Base-by-base conservation (phyloP, 2,797 vertebrate species). In the Todus mexicanus region DNA sequence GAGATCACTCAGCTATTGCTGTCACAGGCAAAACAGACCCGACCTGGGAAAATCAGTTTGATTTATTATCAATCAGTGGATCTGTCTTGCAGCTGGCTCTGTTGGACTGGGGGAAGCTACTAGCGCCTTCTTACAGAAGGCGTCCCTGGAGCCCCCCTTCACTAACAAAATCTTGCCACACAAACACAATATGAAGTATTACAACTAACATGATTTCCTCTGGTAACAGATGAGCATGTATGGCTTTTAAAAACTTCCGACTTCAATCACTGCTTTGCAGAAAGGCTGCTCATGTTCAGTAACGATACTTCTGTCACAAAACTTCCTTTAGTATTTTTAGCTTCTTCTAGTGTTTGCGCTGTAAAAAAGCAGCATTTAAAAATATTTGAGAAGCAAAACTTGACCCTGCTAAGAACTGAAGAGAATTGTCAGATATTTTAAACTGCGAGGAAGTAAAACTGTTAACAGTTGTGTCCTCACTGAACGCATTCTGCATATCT, bases 371-470 rank as follows among this genome's bases (percentile, higher is more conserved):
- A 94, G 75, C 43, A 42, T 92, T 94, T 56, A 48, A 84, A 91
- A 92, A 88, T 88, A 76, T 81, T 91, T 90, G 80, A 86, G 85
- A 84, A 84, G 85, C 54, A 70, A 70, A 90, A 82, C 48, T 81
- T 86, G 92, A 94, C 89, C 91, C 83, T 83, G 87, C 77, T 92
- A 93, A 76, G 74, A 92, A 45, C 68, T 59, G 73, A 88, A 79
- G 73, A 70, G 84, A 88, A 86, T 83, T 79, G 79, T 86, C 70
- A 91, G 83, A 40, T 84, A 64, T 69, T 94, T 94, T 60, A 86
- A 90, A 90, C 64, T 73, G 91, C 92, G 56, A 35, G 81, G 76
- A 87, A 78, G 73, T 66, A 50, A 65, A 90, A 75, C 84, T 80
- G 93, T 87, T 93, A 89, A 74, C 69, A 48, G 54, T 83, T 13